Percentiles rank a stretch among this genome's conserved stretches.
Evolutionary conservation across 2,113 vertebrate genomes (phyloP).

Genomic region (Oreochromis niloticus): DNA sequence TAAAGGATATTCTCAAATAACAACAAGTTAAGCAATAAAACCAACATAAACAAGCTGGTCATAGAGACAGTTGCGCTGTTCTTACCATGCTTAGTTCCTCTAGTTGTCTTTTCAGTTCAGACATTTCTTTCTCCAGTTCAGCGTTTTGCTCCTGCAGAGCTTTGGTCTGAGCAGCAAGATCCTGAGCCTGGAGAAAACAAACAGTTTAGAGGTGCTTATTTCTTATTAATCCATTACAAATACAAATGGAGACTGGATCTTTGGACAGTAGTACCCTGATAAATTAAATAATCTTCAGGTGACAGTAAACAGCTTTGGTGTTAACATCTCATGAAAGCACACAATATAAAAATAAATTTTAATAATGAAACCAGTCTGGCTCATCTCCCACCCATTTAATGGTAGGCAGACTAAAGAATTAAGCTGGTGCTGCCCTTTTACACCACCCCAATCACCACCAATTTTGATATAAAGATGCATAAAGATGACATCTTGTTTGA

Average conservation of each 20-base stretch:
- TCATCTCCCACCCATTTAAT: not conserved
- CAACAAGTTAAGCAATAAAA: not conserved
- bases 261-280: not conserved
- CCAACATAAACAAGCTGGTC: not conserved
- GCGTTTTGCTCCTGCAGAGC: constrained; percentile 81
- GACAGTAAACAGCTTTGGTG: not conserved
- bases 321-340: not conserved
- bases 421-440: not conserved
- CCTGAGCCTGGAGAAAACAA: constrained; percentile 64
- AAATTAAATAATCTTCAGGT: not conserved
- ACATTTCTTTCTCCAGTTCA: constrained; percentile 79
- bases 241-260: not conserved
- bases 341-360: not conserved
- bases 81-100: constrained; percentile 81
- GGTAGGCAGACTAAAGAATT: not conserved
- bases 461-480: not conserved
- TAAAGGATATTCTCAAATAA: not conserved
- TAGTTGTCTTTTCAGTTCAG: constrained; percentile 79
- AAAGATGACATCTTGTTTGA: not conserved
- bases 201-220: not conserved
- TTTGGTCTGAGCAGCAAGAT: constrained; percentile 77
- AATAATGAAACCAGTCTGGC: not conserved
- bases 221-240: not conserved
- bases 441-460: not conserved
- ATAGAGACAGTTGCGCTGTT: not conserved